Evolutionary conservation across 2,797 vertebrate genomes (phyloP), one percentile per base, ranked within the genome.

Genomic region (Urocyon cinereoargenteus): DNA sequence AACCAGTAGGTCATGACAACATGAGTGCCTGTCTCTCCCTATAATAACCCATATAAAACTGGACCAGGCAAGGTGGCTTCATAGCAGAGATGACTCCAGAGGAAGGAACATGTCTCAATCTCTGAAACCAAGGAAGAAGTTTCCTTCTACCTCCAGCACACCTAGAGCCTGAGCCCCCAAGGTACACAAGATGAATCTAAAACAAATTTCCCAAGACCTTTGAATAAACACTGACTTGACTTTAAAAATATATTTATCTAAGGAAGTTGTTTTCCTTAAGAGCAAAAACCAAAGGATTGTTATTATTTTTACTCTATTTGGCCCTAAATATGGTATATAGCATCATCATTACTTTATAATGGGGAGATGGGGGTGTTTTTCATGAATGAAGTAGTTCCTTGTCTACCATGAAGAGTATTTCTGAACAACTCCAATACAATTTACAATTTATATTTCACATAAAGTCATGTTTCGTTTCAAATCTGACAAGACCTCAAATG

Each of bases 391-490:
- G 31, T 6, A 87, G 62, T 49, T 86, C 75, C 72, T 84, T 64
- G 40, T 72, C 49, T 13, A 40, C 51, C 40, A 85, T 2, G 0
- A 26, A 94, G 26, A 84, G 13, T 16, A 49, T 92, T 94, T 95
- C 89, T 59, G 22, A 92, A 59, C 55, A 64, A 86, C 31, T 45
- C 2, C 72, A 89, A 4, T 28, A 61, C 45, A 66, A 93, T 45
- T 91, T 96, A 34, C 21, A 72, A 93, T 81, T 79, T 62, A 62
- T 59, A 64, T 49, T 93, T 96, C 86, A 91, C 11, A 83, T 14
- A 57, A 85, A 93, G 49, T 94, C 34, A 51, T 59, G 31, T 84
- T 94, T 94, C 91, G 75, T 79, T 94, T 86, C 83, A 93, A 94
- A 95, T 68, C 68, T 28, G 12, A 84, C 64, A 83, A 77, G 88